Evolutionary conservation across 2,113 vertebrate species (phyloP).

Genomic region (Heteronetta atricapilla): DNA sequence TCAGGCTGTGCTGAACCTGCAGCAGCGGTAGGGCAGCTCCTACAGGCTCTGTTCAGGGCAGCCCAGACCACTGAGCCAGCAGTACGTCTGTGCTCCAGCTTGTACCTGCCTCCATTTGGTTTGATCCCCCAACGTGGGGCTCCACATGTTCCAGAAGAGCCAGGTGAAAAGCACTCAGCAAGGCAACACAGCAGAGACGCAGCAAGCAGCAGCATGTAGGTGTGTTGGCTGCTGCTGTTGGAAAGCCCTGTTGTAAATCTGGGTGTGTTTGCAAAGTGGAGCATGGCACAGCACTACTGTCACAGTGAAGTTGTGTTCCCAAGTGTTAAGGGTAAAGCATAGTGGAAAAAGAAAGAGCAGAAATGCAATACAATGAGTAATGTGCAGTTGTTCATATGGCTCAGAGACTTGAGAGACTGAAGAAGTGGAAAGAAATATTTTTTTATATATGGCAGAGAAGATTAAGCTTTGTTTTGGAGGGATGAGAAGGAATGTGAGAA

Average conservation of each 20-base stretch:
- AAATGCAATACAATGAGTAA: background rate
- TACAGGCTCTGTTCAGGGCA: background rate
- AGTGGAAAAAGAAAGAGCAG: background rate
- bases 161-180: background rate
- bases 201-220: background rate
- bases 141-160: background rate
- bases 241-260: background rate
- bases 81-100: background rate
- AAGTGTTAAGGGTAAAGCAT: background rate
- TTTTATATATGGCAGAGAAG: background rate
- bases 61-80: background rate
- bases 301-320: background rate
- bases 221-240: background rate
- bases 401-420: background rate
- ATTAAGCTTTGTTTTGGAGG: background rate
- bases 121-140: rapidly evolving
- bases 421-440: background rate
- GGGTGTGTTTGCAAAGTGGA: background rate
- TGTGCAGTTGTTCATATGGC: background rate
- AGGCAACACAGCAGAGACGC: background rate
- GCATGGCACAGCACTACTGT: rapidly evolving
- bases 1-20: background rate
- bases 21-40: background rate
- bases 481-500: background rate
- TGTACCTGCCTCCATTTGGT: background rate